phyloP scores from a whole-genome alignment of 2,888 invertebrate species.

The Dasypogon diadema region DNA sequence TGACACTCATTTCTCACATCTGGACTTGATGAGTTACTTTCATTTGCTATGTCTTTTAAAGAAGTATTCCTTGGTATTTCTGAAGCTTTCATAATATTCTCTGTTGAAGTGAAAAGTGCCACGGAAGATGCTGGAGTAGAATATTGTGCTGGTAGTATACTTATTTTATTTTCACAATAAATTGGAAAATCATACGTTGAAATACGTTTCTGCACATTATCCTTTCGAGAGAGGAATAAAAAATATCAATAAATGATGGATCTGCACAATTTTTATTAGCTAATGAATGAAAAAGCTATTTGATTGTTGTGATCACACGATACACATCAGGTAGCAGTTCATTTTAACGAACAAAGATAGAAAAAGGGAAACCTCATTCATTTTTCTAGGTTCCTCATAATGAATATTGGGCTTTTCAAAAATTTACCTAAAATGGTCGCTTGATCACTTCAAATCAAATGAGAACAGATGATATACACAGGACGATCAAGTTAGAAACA shows the following conservation, averaged over 20 bases:
- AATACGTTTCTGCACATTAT: constrained; percentile 57
- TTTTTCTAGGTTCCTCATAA: too few relatives aligned
- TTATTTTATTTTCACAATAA: constrained; percentile 57
- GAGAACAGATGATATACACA: constrained; percentile 6
- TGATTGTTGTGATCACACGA: constrained; percentile 6
- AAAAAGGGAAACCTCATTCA: too few relatives aligned
- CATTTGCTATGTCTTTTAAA: not conserved
- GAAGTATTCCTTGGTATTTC: constrained; percentile 9
- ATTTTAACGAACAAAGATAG: too few relatives aligned
- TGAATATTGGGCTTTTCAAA: too few relatives aligned
- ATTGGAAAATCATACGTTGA: constrained; percentile 58
- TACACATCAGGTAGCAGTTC: not conserved
- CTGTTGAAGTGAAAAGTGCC: constrained; percentile 2
- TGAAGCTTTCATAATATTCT: not conserved
- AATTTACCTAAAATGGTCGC: too few relatives aligned
- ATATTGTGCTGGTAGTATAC: constrained; percentile 42
- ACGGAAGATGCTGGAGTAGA: not conserved
- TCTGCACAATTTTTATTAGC: not conserved
- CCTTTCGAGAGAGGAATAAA: constrained; percentile 42
- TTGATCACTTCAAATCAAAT: constrained; percentile 4
- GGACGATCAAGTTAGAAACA: constrained; percentile 8
- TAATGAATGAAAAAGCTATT: not conserved
- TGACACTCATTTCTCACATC: constrained; percentile 30
- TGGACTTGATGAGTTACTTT: constrained; percentile 20
- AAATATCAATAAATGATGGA: not conserved